Conservation (phyloP, 2,113 vertebrate species). For the Saccopteryx leptura region DNA sequence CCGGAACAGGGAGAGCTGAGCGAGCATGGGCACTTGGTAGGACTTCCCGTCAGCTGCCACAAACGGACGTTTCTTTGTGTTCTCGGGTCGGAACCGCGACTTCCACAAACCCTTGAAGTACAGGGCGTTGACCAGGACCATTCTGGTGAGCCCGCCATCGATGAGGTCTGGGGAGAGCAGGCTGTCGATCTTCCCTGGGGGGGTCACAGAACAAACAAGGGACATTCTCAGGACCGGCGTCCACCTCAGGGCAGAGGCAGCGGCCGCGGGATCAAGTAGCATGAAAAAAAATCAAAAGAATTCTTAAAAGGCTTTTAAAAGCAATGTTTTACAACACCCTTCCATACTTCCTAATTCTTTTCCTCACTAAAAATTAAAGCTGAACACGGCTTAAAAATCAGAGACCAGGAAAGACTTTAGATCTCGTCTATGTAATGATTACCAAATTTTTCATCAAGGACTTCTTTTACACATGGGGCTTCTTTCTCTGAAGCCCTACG, state of each 20-base stretch:
- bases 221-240: neutral
- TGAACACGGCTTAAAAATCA: constrained; percentile 40
- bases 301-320: neutral
- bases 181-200: constrained; percentile 94
- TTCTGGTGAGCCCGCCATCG: constrained; percentile 89
- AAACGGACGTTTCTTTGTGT: constrained; percentile 95
- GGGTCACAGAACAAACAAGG: constrained; percentile 53
- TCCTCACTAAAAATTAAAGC: neutral
- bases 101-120: constrained; percentile 99
- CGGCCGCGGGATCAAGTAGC: accelerated
- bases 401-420: neutral
- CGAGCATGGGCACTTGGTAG: constrained; percentile 96
- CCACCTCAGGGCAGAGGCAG: accelerated
- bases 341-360: neutral
- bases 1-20: constrained; percentile 94
- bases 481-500: too few relatives aligned
- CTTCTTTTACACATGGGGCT: neutral
- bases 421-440: neutral
- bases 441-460: neutral
- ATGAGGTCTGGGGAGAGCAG: constrained; percentile 93
- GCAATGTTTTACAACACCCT: neutral
- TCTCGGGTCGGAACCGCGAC: constrained; percentile 94
- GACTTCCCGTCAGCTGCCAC: constrained; percentile 90
- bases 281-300: neutral
- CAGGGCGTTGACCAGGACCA: constrained; percentile 94